These are phyloP conservation scores for Labeo rohita DNA, from an alignment of 2,113 vertebrate genomes.

Conservation along the genomic window DNA sequence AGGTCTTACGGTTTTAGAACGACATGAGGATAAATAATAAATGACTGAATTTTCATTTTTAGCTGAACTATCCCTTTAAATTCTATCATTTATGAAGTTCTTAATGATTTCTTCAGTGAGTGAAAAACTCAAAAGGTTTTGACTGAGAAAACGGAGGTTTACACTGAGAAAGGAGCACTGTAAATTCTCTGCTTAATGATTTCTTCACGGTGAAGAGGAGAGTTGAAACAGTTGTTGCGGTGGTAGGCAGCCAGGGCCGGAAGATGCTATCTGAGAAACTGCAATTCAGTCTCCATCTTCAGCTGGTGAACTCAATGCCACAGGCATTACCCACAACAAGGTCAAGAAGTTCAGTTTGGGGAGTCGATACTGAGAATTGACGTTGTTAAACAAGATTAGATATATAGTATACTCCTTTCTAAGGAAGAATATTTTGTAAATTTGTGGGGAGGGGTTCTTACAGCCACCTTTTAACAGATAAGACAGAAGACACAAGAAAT, in stretches of 20 bases:
- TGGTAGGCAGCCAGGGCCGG: slow-evolving; percentile 44
- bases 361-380: background rate
- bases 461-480: background rate
- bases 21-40: too few relatives aligned
- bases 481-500: background rate
- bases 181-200: slow-evolving; percentile 23
- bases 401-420: background rate
- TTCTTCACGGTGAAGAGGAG: slow-evolving; percentile 32
- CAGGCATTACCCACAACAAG: slow-evolving; percentile 12
- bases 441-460: background rate
- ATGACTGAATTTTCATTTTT: too few relatives aligned
- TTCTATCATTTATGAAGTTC: background rate
- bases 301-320: slow-evolving; percentile 34
- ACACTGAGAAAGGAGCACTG: background rate
- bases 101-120: too few relatives aligned
- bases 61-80: too few relatives aligned
- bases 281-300: slow-evolving; percentile 36
- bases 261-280: slow-evolving; percentile 47
- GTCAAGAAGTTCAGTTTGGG: slow-evolving; percentile 18
- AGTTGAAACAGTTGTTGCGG: slow-evolving; percentile 50
- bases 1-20: too few relatives aligned
- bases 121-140: background rate
- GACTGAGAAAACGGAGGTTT: background rate
- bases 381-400: slow-evolving; percentile 5
- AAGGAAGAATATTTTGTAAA: background rate